These are phyloP conservation scores for Tonatia bakeri DNA, from an alignment of 2,113 vertebrate genomes.

Conservation along the genomic window DNA sequence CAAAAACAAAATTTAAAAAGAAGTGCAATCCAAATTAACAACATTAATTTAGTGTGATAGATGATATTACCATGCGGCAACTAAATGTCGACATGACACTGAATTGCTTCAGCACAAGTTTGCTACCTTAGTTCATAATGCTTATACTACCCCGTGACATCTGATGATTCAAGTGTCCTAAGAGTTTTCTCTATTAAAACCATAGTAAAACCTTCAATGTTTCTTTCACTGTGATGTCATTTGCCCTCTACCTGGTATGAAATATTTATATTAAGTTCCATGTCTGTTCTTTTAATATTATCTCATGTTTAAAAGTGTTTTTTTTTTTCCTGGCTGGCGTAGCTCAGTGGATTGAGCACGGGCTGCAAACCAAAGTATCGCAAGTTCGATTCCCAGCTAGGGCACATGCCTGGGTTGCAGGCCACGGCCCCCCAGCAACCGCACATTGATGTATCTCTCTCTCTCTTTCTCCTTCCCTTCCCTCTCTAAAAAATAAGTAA, in stretches of 20 bases:
- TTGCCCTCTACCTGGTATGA: not conserved
- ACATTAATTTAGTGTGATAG: not conserved
- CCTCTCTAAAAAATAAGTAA: too few species aligned
- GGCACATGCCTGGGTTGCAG: too few species aligned
- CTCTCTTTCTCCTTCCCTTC: too few species aligned
- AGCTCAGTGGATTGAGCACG: too few species aligned
- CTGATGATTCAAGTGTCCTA: not conserved
- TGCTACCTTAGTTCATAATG: not conserved
- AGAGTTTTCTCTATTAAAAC: not conserved
- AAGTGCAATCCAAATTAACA: not conserved
- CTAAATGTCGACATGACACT: not conserved
- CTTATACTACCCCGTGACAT: not conserved
- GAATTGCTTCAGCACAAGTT: not conserved
- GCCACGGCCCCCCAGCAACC: too few species aligned
- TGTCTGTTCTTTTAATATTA: not conserved
- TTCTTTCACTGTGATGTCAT: not conserved
- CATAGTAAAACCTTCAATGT: not conserved
- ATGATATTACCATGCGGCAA: not conserved
- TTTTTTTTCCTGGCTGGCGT: too few species aligned
- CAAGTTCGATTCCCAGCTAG: too few species aligned
- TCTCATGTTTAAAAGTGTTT: not conserved
- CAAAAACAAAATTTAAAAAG: conserved; percentile 12
- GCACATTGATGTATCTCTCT: too few species aligned
- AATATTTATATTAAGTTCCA: not conserved
- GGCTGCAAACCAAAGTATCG: too few species aligned